These are phyloP conservation scores for Lumbricus terrestris DNA, from an alignment of 2,888 invertebrate genomes.

Conservation along the genomic window DNA sequence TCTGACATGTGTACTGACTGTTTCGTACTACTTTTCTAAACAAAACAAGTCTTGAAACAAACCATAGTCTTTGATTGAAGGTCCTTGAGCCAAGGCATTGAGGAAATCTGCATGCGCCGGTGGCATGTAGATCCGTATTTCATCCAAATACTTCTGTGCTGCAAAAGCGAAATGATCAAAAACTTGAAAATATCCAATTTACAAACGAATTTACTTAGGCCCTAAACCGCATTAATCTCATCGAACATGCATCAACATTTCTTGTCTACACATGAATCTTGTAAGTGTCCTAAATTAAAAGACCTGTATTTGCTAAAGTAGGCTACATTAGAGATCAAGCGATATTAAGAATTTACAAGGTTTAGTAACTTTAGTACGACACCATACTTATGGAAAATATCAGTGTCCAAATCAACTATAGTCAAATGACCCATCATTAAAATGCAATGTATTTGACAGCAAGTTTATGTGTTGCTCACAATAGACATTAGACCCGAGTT, in stretches of 20 bases:
- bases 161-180: neutral
- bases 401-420: neutral
- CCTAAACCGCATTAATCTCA: neutral
- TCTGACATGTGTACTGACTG: neutral
- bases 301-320: neutral
- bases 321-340: too few species aligned
- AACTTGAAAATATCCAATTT: neutral
- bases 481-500: neutral
- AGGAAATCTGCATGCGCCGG: neutral
- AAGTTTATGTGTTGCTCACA: neutral
- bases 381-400: neutral
- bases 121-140: neutral
- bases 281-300: neutral
- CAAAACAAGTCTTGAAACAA: neutral
- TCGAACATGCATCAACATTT: too few species aligned
- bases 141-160: neutral
- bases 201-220: neutral
- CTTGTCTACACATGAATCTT: neutral
- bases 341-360: neutral
- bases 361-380: neutral
- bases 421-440: neutral
- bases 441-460: neutral
- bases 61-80: slow-evolving; percentile 14
- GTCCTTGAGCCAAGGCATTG: neutral
- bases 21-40: neutral